phyloP scores from a whole-genome alignment of 2,888 invertebrate species.

The Calameuta idolon region DNA sequence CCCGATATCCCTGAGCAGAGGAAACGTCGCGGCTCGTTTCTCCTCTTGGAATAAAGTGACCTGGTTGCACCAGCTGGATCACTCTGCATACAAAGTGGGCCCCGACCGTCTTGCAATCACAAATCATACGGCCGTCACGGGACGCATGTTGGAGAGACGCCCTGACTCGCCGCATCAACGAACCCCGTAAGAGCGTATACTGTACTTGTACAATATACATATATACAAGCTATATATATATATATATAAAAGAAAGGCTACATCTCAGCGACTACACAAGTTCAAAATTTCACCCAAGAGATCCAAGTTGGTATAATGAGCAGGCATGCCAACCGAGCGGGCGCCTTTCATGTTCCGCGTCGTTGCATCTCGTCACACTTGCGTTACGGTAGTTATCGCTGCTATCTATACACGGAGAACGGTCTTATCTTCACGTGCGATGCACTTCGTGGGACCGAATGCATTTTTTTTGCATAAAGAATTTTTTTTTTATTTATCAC shows the following conservation, averaged over 20 bases:
- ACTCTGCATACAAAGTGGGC: constrained; percentile 38
- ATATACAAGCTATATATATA: not conserved
- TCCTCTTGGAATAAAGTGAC: constrained; percentile 18
- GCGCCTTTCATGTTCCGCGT: constrained; percentile 31
- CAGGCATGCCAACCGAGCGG: constrained; percentile 15
- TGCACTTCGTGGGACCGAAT: not conserved
- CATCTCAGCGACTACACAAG: not conserved
- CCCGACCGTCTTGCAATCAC: constrained; percentile 24
- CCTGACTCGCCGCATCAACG: not conserved
- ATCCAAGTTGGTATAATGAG: not conserved
- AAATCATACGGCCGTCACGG: constrained; percentile 17
- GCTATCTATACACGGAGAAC: constrained; percentile 16
- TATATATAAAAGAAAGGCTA: not conserved
- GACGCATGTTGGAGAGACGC: not conserved
- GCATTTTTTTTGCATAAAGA: not conserved
- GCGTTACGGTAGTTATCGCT: constrained; percentile 26
- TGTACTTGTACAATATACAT: not conserved
- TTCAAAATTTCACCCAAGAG: not conserved
- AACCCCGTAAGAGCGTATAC: not conserved
- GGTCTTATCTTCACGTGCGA: not conserved
- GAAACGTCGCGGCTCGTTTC: constrained; percentile 8
- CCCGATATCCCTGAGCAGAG: constrained; percentile 18
- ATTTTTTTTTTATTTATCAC: no score
- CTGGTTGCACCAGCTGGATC: constrained; percentile 27
- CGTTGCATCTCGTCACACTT: constrained; percentile 30